phyloP scores from a whole-genome alignment of 1,140 invertebrate genomes.

The Odontomachus brunneus region DNA sequence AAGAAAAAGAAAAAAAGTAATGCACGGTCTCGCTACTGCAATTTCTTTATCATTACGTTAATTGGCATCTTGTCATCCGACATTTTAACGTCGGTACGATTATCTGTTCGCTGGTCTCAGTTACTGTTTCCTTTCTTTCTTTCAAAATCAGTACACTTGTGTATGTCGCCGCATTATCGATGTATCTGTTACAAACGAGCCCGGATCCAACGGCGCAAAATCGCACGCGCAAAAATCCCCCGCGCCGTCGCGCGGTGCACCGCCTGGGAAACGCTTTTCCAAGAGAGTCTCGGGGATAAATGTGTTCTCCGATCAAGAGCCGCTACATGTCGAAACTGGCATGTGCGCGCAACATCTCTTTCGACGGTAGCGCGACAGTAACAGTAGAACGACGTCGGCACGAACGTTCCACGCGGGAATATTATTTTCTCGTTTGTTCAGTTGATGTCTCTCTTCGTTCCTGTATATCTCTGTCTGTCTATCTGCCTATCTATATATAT shows the following conservation, averaged over 20 bases:
- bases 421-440: slow-evolving; percentile 64
- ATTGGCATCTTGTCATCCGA: too few species aligned
- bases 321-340: neutral
- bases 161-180: neutral
- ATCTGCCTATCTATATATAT: neutral
- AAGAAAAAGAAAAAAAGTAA: too few species aligned
- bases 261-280: too few species aligned
- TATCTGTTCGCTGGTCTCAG: too few species aligned
- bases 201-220: neutral
- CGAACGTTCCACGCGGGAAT: slow-evolving; percentile 60
- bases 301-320: neutral
- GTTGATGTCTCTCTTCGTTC: slow-evolving; percentile 60
- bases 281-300: too few species aligned
- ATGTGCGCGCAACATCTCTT: too few species aligned
- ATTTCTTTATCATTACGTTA: neutral
- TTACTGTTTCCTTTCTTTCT: too few species aligned
- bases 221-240: slow-evolving; percentile 7
- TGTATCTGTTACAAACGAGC: neutral
- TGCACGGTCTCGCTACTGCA: too few species aligned
- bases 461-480: slow-evolving; percentile 17
- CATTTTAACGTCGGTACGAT: too few species aligned
- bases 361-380: neutral
- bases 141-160: too few species aligned
- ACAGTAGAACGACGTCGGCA: slow-evolving; percentile 47
- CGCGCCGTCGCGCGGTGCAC: too few species aligned